phyloP scores from a whole-genome alignment of 2,113 vertebrate genomes.

The Elephas maximus region DNA sequence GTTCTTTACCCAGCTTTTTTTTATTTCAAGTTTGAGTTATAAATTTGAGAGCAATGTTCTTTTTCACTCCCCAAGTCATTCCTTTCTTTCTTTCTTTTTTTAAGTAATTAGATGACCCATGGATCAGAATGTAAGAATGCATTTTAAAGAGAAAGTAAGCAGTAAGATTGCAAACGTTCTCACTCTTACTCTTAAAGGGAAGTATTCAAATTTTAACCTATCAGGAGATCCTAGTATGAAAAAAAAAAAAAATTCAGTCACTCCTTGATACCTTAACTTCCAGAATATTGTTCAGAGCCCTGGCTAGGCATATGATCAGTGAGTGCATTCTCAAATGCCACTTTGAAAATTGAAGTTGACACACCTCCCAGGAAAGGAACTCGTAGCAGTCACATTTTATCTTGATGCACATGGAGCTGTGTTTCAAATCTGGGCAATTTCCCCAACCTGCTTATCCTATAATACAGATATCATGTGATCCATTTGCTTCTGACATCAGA shows the following conservation, averaged over 20 bases:
- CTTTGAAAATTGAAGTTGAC: not conserved
- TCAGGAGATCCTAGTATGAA: not conserved
- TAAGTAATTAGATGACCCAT: not conserved
- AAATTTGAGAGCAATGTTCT: not conserved
- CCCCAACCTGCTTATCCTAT: slow-evolving; percentile 64
- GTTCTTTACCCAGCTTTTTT: not conserved
- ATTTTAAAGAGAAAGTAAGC: not conserved
- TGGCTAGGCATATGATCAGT: not conserved
- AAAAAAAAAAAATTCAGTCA: slow-evolving; percentile 2
- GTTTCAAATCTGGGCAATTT: slow-evolving; percentile 66
- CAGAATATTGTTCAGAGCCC: slow-evolving; percentile 8
- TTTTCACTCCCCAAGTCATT: not conserved
- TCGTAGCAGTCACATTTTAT: slow-evolving; percentile 40
- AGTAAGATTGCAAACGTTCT: not conserved
- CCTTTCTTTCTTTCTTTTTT: not conserved
- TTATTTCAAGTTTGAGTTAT: not conserved
- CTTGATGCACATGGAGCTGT: slow-evolving; percentile 15
- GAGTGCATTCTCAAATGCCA: not conserved
- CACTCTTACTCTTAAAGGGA: not conserved
- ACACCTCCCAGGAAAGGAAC: not conserved
- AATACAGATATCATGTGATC: slow-evolving; percentile 42
- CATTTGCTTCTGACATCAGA: slow-evolving; percentile 79
- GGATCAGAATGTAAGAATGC: not conserved
- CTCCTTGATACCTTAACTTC: not conserved
- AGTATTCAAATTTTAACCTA: slow-evolving; percentile 2